Evolutionary conservation across 2,113 vertebrate genomes (phyloP).

Genomic region (Antidorcas marsupialis): DNA sequence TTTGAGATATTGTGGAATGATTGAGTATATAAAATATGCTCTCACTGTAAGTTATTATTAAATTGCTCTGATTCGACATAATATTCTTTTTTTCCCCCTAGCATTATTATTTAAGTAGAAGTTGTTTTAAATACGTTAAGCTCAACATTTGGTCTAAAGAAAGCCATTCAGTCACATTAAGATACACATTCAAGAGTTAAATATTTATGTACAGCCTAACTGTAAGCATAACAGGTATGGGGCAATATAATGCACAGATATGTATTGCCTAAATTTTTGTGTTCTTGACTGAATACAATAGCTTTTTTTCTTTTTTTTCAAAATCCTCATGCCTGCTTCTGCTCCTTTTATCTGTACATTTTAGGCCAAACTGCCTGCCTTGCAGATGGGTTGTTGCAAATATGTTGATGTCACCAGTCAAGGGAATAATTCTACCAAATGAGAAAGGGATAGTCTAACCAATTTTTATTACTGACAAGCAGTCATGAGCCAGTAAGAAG

Average conservation of each 20-base stretch:
- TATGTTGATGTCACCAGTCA: constrained; percentile 28
- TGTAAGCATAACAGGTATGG: neutral
- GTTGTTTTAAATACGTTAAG: neutral
- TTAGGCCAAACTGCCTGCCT: neutral
- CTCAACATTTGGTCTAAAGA: neutral
- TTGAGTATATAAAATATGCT: neutral
- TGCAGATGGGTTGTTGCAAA: constrained; percentile 25
- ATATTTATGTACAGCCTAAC: neutral
- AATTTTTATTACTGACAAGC: constrained; percentile 39
- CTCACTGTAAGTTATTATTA: neutral
- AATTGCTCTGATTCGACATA: neutral
- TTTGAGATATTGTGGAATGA: neutral
- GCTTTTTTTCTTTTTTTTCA: neutral
- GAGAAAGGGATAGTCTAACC: neutral
- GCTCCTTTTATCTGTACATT: neutral
- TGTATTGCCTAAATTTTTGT: neutral
- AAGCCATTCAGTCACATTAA: neutral
- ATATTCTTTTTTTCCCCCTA: neutral
- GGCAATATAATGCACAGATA: neutral
- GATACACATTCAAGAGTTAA: neutral
- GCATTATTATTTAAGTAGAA: neutral
- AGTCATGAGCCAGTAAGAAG: neutral
- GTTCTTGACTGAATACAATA: neutral
- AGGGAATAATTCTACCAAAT: constrained; percentile 50
- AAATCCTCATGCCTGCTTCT: neutral